Base-by-base conservation (phyloP, 2,113 vertebrate genomes). In the Crocuta crocuta region DNA sequence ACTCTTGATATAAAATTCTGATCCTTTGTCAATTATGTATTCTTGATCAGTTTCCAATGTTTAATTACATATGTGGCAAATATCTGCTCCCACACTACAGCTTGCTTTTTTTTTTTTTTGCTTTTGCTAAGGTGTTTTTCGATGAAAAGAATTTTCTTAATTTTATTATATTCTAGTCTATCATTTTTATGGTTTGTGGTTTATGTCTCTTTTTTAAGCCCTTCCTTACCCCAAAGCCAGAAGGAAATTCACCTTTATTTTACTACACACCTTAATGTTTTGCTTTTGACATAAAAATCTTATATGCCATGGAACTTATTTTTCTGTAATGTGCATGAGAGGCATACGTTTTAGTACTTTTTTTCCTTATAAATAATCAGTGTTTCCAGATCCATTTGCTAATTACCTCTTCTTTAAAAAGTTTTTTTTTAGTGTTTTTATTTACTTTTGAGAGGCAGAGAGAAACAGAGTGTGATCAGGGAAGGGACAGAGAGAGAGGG, bases 211-310 rank as follows among this genome's bases (percentile, higher is more conserved):
- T 86, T 23, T 31, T 92, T 90, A 63, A 78, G 43, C 31, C 21
- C 13, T 94, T 73, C 17, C 6, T 6, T 83, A 43, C 8, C 58
- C 17, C 7, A 45, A 73, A 95, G n/a, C 28, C 66, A 50, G 26
- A 35, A 88, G n/a, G 33, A 97, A 79, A 61, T 80, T 31, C 26
- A 26, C 6, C 9, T 73, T 89, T 82, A 89, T 96, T 94, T 91
- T 70, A 70, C 88, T 66, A 63, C 19, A 12, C 31, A 13, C 79
- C 80, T 95, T 79, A 80, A 80, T 65, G 19, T 35, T 95, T 95
- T 87, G 7, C 17, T 91, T 91, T 91, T 82, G 71, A 93, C 8
- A 53, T 31, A 91, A 78, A 63, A 4, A 61, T 93, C 21, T 83
- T 50, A 63, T 65, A 79, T 1, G n/a, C 28, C 7, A 53, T 6